These are phyloP conservation scores for Ceratina australensis DNA, from an alignment of 1,140 invertebrate genomes.

Conservation along the genomic window DNA sequence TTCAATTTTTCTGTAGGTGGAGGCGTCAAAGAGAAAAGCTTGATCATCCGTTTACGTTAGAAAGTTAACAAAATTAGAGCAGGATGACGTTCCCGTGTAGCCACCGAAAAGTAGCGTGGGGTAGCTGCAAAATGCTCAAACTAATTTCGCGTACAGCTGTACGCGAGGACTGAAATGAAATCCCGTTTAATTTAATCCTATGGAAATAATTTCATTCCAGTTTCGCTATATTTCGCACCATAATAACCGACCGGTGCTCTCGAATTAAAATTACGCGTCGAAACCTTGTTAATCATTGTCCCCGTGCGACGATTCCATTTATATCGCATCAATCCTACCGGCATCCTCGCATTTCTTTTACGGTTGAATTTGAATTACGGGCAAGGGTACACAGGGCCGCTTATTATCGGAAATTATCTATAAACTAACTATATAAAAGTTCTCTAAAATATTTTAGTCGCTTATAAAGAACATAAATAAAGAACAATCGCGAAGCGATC, in stretches of 20 bases:
- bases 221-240: constrained; percentile 9
- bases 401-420: no score
- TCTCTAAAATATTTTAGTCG: no score
- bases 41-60: neutral
- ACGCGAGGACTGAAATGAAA: constrained; percentile 28
- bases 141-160: constrained; percentile 33
- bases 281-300: neutral
- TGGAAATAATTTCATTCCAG: constrained; percentile 40
- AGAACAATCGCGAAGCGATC: no score
- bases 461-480: no score
- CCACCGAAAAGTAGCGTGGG: neutral
- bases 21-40: no score
- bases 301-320: no score
- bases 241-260: neutral
- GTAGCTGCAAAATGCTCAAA: constrained; percentile 27
- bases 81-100: neutral
- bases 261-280: neutral
- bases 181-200: constrained; percentile 32
- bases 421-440: no score
- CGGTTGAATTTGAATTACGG: no score
- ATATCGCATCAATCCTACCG: no score
- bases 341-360: no score
- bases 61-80: constrained; percentile 22
- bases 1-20: no score
- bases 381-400: no score